Percentiles rank a stretch among this genome's conserved stretches.
These are phyloP conservation scores for Eriocheir sinensis DNA, from an alignment of 1,140 invertebrate species.

Conservation along the genomic window DNA sequence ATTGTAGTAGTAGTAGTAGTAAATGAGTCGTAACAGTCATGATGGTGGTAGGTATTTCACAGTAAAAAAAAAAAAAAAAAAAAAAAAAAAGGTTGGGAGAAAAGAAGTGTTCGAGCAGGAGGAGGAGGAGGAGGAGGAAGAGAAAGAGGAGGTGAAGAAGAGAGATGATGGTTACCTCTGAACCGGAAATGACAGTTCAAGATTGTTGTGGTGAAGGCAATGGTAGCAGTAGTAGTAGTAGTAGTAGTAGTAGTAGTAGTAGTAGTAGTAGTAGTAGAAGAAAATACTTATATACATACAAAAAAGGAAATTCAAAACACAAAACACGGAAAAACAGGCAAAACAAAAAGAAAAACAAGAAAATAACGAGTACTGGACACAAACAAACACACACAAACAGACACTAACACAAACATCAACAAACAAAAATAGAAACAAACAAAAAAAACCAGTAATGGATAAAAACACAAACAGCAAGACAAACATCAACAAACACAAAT, in stretches of 20 bases:
- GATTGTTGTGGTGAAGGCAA: background rate
- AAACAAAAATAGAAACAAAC: background rate
- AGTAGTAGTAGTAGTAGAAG: background rate
- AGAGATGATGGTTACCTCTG: no score
- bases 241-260: constrained; percentile 7
- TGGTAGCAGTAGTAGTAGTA: background rate
- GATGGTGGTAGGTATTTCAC: background rate
- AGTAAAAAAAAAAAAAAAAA: no score
- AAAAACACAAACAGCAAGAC: background rate
- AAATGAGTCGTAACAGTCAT: background rate
- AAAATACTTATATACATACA: background rate
- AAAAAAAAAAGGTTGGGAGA: no score
- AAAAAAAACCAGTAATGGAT: background rate
- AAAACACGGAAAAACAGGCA: background rate
- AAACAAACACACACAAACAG: background rate
- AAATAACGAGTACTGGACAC: background rate
- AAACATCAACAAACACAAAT: background rate
- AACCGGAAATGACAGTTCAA: no score
- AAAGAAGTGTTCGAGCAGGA: no score
- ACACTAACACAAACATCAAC: background rate
- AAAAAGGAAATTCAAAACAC: background rate
- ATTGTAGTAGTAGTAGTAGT: background rate
- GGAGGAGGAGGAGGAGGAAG: no score
- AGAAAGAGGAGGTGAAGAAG: no score
- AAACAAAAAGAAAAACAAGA: background rate